Conservation (phyloP, 64 coral and sea anemone species). For the Pocillopora damicornis region DNA sequence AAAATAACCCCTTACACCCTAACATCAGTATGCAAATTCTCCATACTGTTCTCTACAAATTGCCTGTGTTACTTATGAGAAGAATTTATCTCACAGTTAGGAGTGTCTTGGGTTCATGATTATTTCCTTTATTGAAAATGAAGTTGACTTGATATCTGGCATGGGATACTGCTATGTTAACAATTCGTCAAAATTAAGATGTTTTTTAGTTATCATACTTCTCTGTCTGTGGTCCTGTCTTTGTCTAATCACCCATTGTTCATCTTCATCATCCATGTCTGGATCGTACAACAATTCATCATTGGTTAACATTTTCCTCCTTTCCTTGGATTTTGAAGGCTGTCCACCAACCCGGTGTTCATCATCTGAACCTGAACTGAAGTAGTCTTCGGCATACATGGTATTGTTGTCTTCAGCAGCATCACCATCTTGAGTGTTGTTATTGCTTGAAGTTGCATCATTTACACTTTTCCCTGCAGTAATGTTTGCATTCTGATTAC, state of each 20-base stretch:
- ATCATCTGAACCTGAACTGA: constrained; percentile 97
- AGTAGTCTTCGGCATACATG: constrained; percentile 90
- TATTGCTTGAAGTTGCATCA: not conserved
- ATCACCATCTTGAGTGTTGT: not conserved
- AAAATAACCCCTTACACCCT: too few relatives aligned
- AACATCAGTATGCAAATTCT: too few relatives aligned
- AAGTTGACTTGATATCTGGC: too few relatives aligned
- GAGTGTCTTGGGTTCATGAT: too few relatives aligned
- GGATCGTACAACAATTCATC: constrained; percentile 97
- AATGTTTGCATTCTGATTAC: not conserved
- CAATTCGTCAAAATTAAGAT: not conserved
- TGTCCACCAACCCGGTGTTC: constrained; percentile 83
- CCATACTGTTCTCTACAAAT: too few relatives aligned
- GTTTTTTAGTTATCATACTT: constrained; percentile 26
- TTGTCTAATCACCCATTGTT: constrained; percentile 82
- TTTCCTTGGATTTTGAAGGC: constrained; percentile 86
- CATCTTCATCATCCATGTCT: constrained; percentile 98
- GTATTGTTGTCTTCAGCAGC: constrained; percentile 1
- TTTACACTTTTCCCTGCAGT: not conserved
- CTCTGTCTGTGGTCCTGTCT: constrained; percentile 53
- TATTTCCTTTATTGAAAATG: too few relatives aligned
- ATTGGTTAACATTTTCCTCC: constrained; percentile 72
- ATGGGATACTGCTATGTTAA: not conserved
- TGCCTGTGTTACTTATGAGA: too few relatives aligned
- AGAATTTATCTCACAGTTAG: too few relatives aligned